Evolutionary conservation across 2,797 vertebrate genomes (phyloP), one percentile per base, ranked within the genome.

Genomic region (Gymnocypris eckloni): DNA sequence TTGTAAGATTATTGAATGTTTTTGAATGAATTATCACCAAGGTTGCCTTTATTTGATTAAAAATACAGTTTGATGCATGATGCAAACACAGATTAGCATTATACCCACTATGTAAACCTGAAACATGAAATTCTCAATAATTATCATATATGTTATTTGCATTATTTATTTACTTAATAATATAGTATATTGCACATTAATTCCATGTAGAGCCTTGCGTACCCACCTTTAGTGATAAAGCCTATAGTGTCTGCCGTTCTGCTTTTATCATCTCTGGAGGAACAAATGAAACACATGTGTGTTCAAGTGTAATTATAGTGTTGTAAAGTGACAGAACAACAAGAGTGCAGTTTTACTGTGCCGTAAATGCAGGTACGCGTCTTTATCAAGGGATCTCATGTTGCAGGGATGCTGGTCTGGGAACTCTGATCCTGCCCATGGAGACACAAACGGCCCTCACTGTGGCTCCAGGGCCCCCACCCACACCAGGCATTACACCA

Each of bases 251-350:
- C 33, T 86, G 90, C 86, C 88, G 75, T 88, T 89, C 88, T 88
- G 86, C 93, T 94, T 94, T 94, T 89, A 94, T 93, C 92, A 91
- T 88, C 73, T 50, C 1, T 90, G 75, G 83, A 84, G 81, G 86
- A 77, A 86, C 85, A 94, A 94, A 95, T 95, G 91, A 94, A 92
- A 92, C 94, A 91, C 94, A 95, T 92, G 91, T 95, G 93, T 89
- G 90, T 90, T 90, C 77, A 89, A 66, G 90, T 73, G 89, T 91
- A 93, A 92, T 93, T 91, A 92, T 78, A 87, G 89, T 82, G 90
- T 86, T 90, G 90, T 93, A 92, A 94, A 94, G 92, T 86, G 91
- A 91, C 92, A 91, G 91, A 92, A 93, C 93, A 94, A 95, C 93
- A 94, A 89, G 88, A 90, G 86, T 89, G 89, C 79, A 86, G 92